Percentiles rank a stretch among this genome's conserved stretches.
Evolutionary conservation across 2,797 vertebrate genomes (phyloP).

Genomic region (Dicrostonyx torquatus): DNA sequence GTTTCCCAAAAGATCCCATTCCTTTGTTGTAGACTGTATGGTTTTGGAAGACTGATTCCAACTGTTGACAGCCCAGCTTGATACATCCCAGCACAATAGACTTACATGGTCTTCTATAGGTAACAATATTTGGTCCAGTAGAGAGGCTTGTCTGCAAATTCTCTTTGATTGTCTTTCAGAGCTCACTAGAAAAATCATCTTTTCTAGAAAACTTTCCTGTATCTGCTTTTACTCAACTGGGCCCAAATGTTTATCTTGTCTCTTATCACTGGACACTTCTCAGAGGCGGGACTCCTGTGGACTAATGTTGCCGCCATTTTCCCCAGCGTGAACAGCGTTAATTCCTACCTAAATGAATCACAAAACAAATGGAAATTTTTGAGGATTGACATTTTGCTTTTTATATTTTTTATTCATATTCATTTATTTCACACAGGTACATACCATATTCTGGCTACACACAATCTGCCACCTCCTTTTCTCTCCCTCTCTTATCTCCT

Average conservation of each 20-base stretch:
- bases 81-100: not conserved
- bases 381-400: not conserved
- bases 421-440: not conserved
- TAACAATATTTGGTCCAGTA: not conserved
- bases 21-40: not conserved
- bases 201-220: not conserved
- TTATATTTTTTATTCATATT: not conserved
- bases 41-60: constrained; percentile 4
- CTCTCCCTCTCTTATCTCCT: not conserved
- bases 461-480: not conserved
- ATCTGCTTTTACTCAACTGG: not conserved
- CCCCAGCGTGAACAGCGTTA: not conserved
- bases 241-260: not conserved
- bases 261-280: not conserved
- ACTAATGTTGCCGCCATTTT: not conserved
- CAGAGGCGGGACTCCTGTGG: not conserved
- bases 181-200: not conserved
- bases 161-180: constrained; percentile 14
- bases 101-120: not conserved
- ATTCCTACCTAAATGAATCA: not conserved
- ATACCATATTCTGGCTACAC: not conserved
- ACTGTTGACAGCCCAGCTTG: not conserved
- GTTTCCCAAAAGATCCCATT: not conserved
- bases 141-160: not conserved
- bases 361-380: not conserved